Conservation (phyloP, 2,113 vertebrate species). For the Centropus bengalensis region DNA sequence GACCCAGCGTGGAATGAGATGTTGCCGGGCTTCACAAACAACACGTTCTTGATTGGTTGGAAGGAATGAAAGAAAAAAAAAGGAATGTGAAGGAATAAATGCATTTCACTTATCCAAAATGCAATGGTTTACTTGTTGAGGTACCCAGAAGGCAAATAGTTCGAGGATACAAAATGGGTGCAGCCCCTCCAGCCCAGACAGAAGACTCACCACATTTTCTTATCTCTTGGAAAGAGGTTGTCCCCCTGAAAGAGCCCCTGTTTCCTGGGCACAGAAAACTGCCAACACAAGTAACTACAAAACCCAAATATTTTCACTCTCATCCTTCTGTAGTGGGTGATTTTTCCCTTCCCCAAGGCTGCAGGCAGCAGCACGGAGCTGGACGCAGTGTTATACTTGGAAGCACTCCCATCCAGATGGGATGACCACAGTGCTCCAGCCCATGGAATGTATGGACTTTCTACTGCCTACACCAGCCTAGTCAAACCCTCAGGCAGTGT, state of each 20-base stretch:
- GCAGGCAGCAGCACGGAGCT: rapidly evolving
- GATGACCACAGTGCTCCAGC: neutral
- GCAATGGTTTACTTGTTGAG: neutral
- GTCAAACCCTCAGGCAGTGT: neutral
- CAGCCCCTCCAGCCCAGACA: neutral
- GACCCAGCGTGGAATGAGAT: rapidly evolving
- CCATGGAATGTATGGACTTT: rapidly evolving
- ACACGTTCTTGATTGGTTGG: neutral
- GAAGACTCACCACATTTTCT: neutral
- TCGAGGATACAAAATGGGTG: neutral
- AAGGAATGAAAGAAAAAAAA: neutral
- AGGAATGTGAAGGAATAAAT: neutral
- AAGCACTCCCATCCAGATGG: rapidly evolving
- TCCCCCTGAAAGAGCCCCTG: neutral
- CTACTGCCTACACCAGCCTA: rapidly evolving
- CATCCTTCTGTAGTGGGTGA: neutral
- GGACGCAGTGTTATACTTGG: neutral
- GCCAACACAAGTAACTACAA: neutral
- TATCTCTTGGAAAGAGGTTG: neutral
- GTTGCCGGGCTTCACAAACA: neutral
- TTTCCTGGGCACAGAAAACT: neutral
- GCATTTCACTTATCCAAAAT: neutral
- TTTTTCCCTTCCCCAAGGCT: neutral
- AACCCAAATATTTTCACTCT: neutral
- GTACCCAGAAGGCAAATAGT: neutral